Evolutionary conservation across 2,888 invertebrate species (phyloP).

Genomic region (Lucinisca nassula): DNA sequence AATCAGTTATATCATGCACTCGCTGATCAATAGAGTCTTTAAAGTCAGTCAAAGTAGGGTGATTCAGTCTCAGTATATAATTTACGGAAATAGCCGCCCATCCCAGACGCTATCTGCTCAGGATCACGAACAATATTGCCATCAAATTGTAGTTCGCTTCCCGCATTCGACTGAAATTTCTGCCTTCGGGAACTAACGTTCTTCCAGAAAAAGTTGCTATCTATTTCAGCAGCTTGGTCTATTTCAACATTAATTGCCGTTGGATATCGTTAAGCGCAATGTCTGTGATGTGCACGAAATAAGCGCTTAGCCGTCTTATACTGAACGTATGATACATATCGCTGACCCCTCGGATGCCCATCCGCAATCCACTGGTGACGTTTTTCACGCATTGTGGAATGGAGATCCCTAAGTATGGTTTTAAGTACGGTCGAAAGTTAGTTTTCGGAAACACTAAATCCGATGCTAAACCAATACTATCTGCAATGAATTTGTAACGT

Average conservation of each 20-base stretch:
- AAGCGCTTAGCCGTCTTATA: neutral
- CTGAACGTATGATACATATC: neutral
- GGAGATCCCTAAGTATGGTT: slow-evolving; percentile 17
- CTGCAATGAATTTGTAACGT: slow-evolving; percentile 9
- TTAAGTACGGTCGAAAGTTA: slow-evolving; percentile 2
- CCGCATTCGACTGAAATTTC: neutral
- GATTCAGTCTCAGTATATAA: neutral
- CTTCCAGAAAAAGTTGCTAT: neutral
- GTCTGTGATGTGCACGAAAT: neutral
- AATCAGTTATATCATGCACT: neutral
- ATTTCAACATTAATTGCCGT: neutral
- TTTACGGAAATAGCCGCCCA: neutral
- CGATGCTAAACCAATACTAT: neutral
- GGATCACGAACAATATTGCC: slow-evolving; percentile 3
- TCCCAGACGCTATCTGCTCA: neutral
- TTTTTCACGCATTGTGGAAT: neutral
- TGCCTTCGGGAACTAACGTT: neutral
- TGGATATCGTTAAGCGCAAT: neutral
- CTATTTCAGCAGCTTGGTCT: neutral
- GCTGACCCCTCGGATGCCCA: neutral
- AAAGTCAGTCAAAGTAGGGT: neutral
- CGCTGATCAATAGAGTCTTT: neutral
- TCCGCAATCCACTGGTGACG: neutral
- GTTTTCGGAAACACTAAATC: neutral
- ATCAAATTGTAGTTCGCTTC: neutral